A percentile compares a stretch with the other conserved stretches of the same genome.
Conservation (phyloP, 2,888 invertebrate genomes). For the Marasmarcha lunaedactyla region DNA sequence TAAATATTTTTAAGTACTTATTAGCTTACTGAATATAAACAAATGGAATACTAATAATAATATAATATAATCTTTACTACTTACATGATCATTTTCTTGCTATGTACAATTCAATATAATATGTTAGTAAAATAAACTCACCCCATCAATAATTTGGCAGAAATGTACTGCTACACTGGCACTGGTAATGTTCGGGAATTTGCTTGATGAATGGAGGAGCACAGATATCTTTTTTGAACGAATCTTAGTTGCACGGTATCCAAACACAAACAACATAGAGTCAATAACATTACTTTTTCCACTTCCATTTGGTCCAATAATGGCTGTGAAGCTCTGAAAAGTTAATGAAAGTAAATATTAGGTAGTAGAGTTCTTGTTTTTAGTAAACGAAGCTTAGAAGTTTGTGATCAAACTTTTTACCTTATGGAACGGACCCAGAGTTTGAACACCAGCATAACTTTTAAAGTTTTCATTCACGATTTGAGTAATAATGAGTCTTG, state of each 20-base stretch:
- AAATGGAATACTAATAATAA: too few species aligned
- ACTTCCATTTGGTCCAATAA: slow-evolving; percentile 98
- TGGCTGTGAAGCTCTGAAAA: slow-evolving; percentile 91
- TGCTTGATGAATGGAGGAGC: slow-evolving; percentile 91
- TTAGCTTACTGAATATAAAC: too few species aligned
- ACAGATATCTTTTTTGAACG: slow-evolving; percentile 95
- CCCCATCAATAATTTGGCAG: slow-evolving; percentile 82
- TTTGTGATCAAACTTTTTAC: slow-evolving; percentile 67
- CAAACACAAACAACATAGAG: slow-evolving; percentile 99
- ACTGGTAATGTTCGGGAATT: slow-evolving; percentile 77
- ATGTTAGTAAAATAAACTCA: too few species aligned
- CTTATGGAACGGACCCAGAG: slow-evolving; percentile 96
- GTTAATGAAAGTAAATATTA: slow-evolving; percentile 20
- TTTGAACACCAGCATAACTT: slow-evolving; percentile 89
- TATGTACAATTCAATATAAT: too few species aligned
- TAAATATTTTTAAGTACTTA: too few species aligned
- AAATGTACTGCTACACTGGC: slow-evolving; percentile 94
- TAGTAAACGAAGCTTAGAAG: background rate
- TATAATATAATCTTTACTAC: too few species aligned
- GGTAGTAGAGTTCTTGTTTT: background rate
- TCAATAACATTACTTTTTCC: slow-evolving; percentile 99
- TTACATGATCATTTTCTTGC: too few species aligned
- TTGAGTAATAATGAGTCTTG: slow-evolving; percentile 89
- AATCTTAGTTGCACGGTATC: slow-evolving; percentile 94
- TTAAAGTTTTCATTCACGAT: slow-evolving; percentile 96